Percentiles rank a stretch among this genome's conserved stretches.
Evolutionary conservation across 1,140 invertebrate genomes (phyloP).

Genomic region (Diachasma alloeum): DNA sequence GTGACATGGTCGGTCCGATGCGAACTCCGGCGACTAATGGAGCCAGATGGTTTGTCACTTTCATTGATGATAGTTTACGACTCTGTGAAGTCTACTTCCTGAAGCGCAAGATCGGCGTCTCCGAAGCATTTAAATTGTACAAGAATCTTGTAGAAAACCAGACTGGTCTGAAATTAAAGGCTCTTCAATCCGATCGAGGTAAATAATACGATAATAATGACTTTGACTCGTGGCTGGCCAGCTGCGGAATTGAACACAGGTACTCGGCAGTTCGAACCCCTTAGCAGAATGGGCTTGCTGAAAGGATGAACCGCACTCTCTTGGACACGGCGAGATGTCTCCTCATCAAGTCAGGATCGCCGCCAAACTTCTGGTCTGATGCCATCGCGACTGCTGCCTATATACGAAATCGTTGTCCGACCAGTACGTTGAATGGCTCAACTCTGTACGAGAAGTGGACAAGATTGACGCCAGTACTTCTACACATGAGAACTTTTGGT

Average conservation of each 20-base stretch:
- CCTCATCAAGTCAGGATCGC: neutral
- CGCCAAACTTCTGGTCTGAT: neutral
- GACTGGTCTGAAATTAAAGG: slow-evolving; percentile 43
- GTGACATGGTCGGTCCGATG: slow-evolving; percentile 53
- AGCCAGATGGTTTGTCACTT: slow-evolving; percentile 36
- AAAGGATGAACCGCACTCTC: slow-evolving; percentile 49
- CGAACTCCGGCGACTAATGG: slow-evolving; percentile 15
- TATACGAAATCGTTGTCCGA: neutral
- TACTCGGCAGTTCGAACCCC: slow-evolving; percentile 47
- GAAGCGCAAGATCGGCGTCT: slow-evolving; percentile 51
- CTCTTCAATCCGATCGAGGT: slow-evolving; percentile 50
- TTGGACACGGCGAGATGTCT: slow-evolving; percentile 43
- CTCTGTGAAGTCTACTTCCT: slow-evolving; percentile 50
- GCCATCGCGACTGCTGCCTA: neutral
- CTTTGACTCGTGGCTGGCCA: slow-evolving; percentile 44
- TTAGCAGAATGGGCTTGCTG: slow-evolving; percentile 54
- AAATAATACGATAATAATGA: slow-evolving; percentile 45
- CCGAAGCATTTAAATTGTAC: slow-evolving; percentile 45
- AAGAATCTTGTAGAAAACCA: slow-evolving; percentile 49
- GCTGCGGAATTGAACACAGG: slow-evolving; percentile 49
- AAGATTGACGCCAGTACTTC: neutral
- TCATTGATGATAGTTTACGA: slow-evolving; percentile 40
- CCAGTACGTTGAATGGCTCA: neutral
- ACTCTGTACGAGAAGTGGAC: neutral
- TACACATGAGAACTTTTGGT: neutral